Evolutionary conservation across 2,113 vertebrate species (phyloP), one percentile per base, ranked within the genome.

Genomic region (Platysteira castanea): DNA sequence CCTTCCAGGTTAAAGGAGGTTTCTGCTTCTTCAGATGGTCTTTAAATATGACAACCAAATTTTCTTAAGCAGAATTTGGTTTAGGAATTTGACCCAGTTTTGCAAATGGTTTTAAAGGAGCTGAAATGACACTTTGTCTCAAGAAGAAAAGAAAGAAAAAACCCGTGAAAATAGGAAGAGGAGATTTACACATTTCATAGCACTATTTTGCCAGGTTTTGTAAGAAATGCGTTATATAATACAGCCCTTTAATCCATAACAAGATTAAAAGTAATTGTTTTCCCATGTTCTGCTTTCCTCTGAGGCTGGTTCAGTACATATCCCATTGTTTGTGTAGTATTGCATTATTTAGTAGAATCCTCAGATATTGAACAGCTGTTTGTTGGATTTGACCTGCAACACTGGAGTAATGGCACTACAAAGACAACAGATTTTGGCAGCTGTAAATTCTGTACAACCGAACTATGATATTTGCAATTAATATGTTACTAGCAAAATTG

Each of bases 301-400:
- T 83, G 87, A 46, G 77, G 24, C 74, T 92, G 49, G 14, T 84
- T 89, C 67, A 54, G 60, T 95, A 88, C 39, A 56, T 94, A 84
- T 60, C 69, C 56, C 15, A 42, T 95, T 96, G 92, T 95, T 96
- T 93, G 63, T 77, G 53, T 88, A 87, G 63, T 69, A 53, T 56
- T 96, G 67, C 77, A 89, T 97, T 95, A 91, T 93, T 95, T 96
- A 97, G 79, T 88, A 89, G 94, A 97, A 93, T 84, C 47, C 67
- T 95, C 53, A 65, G 91, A 87, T 92, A 92, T 4, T 64, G 94
- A 96, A 85, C 93, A 96, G 52, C 87, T 96, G 91, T 89, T 96
- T 73, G 56, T 77, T 95, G 79, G 21, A 93, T 96, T 97, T 92
- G 84, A 95, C 95, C 93, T 90, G 93, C 47, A 95, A 93, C 60